Percentiles rank a stretch among this genome's conserved stretches.
Conservation (phyloP, 2,797 vertebrate species). For the Alca torda region DNA sequence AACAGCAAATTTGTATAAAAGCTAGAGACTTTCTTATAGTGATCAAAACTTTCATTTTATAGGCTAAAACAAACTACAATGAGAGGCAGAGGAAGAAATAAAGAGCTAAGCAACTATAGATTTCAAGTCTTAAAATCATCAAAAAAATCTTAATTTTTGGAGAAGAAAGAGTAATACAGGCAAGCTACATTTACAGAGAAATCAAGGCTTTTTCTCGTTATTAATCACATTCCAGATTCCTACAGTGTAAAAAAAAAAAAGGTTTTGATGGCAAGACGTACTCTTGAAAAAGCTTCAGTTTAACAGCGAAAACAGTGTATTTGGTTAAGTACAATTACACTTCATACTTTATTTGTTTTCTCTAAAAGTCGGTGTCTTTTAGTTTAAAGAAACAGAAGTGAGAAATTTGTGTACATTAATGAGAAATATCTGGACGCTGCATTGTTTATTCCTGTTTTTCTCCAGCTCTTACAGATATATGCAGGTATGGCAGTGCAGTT, state of each 20-base stretch:
- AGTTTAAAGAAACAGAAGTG: neutral
- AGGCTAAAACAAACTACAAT: neutral
- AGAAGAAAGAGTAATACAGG: neutral
- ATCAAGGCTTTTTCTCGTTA: neutral
- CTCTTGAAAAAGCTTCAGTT: neutral
- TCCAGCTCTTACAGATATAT: neutral
- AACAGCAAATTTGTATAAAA: slow-evolving; percentile 27
- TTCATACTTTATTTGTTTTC: neutral
- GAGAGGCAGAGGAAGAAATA: neutral
- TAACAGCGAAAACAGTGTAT: neutral
- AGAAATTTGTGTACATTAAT: neutral
- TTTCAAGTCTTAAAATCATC: neutral
- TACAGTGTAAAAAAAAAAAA: neutral
- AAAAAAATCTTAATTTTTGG: neutral
- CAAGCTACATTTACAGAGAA: neutral
- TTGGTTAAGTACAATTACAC: neutral
- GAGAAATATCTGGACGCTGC: neutral
- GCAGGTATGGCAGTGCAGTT: neutral
- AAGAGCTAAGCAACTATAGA: neutral
- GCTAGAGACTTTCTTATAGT: neutral
- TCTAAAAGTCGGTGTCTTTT: neutral
- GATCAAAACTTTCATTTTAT: slow-evolving; percentile 18
- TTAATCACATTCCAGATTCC: neutral
- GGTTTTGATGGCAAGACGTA: neutral
- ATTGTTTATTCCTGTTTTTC: neutral